These are phyloP conservation scores for Sternotherus odoratus DNA, from an alignment of 2,797 vertebrate species.

Conservation along the genomic window DNA sequence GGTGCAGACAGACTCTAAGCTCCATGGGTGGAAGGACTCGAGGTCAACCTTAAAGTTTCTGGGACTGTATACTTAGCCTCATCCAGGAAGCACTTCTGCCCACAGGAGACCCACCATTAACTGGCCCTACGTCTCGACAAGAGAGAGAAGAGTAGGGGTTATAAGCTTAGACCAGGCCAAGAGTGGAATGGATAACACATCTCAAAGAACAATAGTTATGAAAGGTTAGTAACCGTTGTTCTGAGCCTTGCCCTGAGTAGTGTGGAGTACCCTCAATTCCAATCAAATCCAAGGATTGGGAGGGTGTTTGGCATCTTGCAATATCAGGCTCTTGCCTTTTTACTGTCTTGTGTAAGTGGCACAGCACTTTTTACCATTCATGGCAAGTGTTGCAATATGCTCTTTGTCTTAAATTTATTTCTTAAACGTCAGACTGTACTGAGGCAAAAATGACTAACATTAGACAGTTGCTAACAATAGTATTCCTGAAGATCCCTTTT, in stretches of 20 bases:
- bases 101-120: no score
- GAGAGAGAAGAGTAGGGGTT: no score
- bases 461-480: constrained; percentile 47
- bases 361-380: background rate
- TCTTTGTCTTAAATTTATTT: constrained; percentile 22
- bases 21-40: no score
- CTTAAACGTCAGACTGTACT: background rate
- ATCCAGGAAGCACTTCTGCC: no score
- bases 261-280: accelerated
- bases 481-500: constrained; percentile 60
- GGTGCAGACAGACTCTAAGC: no score
- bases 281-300: background rate
- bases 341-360: background rate
- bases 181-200: background rate
- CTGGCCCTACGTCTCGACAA: no score
- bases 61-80: no score
- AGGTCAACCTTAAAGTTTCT: no score
- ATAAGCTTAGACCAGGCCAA: background rate
- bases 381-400: constrained; percentile 2
- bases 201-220: background rate
- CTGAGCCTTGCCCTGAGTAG: background rate
- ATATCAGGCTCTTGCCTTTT: background rate
- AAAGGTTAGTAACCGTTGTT: background rate
- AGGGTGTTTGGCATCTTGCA: accelerated
- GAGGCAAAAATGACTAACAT: constrained; percentile 19